Conservation (phyloP, 2,888 invertebrate genomes). For the Parascotia fuliginaria region DNA sequence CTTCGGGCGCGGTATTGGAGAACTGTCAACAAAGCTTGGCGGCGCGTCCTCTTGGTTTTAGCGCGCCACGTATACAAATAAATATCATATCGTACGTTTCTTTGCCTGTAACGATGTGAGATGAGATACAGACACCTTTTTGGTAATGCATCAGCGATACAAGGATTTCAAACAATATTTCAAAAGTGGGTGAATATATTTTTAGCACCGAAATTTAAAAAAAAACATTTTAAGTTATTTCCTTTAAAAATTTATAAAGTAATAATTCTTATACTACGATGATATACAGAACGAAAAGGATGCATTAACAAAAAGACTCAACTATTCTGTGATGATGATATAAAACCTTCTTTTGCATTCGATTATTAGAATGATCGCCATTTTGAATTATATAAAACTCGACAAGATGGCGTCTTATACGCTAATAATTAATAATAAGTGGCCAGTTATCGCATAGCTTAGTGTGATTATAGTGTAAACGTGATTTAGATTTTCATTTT, state of each 20-base stretch:
- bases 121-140: conserved; percentile 57
- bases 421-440: conserved; percentile 61
- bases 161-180: too few relatives aligned
- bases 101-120: conserved; percentile 64
- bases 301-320: conserved; percentile 58
- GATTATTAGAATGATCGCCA: conserved; percentile 61
- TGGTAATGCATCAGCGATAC: conserved; percentile 50
- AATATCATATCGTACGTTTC: conserved; percentile 52
- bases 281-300: neutral
- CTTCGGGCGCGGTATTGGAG: conserved; percentile 95
- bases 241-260: too few relatives aligned
- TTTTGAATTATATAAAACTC: conserved; percentile 52
- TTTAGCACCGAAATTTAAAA: too few relatives aligned
- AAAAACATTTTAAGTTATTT: neutral
- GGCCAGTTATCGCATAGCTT: conserved; percentile 77
- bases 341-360: conserved; percentile 60
- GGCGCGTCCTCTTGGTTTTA: conserved; percentile 95
- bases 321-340: conserved; percentile 74
- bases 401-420: conserved; percentile 63
- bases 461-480: conserved; percentile 75
- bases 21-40: conserved; percentile 94
- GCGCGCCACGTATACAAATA: conserved; percentile 55
- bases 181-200: too few relatives aligned
- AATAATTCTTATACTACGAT: too few relatives aligned
- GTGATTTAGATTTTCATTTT: conserved; percentile 80